Evolutionary conservation across 2,113 vertebrate species (phyloP), one percentile per base, ranked within the genome.

Genomic region (Varanus komodoensis): DNA sequence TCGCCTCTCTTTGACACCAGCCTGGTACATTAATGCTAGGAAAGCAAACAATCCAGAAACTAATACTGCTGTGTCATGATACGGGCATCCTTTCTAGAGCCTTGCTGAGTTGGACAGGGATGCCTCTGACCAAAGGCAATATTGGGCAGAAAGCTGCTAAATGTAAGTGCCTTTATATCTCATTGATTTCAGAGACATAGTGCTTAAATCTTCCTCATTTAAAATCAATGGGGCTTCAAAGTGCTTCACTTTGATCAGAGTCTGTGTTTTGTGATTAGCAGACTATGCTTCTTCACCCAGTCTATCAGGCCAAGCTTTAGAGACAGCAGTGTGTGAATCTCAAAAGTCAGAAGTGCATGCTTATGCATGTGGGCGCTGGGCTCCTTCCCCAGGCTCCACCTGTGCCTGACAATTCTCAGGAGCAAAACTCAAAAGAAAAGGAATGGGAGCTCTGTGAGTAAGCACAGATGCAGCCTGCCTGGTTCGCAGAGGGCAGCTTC

Each of bases 221-320:
- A 86, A 84, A 86, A 86, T 75, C 71, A 86, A 86, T 86, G 32
- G 71, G 71, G 52, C 71, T 86, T 75, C 85, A 86, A 54, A 86
- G 29, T 86, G 29, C 32, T 86, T 86, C 54, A 86, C 32, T 44
- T 25, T 23, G 32, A n/a, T 50, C 57, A 50, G 50, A 74, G 54
- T 74, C 32, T 27, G 9, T 5, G 50, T 57, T 14, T 86, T 74
- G 50, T 38, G 3, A 74, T 86, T 74, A 57, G 50, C 32, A 74
- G 50, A 19, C 69, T 74, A 34, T 75, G 83, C 29, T 57, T 9
- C 29, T 57, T 86, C 19, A 6, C 57, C 9, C 84, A 21, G 8
- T 54, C 82, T 67, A 27, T n/a, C 80, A 52, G 4, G 9, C 27
- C 68, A 73, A 52, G 21, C 8, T 82, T 57, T 82, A 29, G 32